Evolutionary conservation across 2,113 vertebrate genomes (phyloP).

Genomic region (Myiopsitta monachus): DNA sequence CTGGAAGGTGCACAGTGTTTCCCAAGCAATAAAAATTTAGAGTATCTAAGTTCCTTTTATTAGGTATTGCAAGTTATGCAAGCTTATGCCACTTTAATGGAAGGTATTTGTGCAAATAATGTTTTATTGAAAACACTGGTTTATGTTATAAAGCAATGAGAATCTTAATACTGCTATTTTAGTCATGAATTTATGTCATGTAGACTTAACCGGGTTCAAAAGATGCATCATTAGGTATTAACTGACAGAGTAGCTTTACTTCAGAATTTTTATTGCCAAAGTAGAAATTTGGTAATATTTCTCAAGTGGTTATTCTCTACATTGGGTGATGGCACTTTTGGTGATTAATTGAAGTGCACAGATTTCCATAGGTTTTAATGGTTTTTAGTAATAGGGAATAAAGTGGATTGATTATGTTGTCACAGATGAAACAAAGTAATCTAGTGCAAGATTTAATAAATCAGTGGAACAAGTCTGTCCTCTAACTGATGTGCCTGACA

Average conservation of each 20-base stretch:
- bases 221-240: background rate
- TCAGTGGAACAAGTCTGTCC: background rate
- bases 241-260: background rate
- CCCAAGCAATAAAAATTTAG: slow-evolving; percentile 6
- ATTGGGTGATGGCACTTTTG: background rate
- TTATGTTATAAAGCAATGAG: slow-evolving; percentile 2
- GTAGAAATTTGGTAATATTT: background rate
- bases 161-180: background rate
- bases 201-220: background rate
- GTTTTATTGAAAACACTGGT: slow-evolving; percentile 27
- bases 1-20: background rate
- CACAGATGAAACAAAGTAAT: background rate
- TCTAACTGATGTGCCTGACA: background rate
- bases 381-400: background rate
- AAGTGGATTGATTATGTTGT: background rate
- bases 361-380: background rate
- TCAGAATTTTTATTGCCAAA: background rate
- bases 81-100: slow-evolving; percentile 3
- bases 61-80: background rate
- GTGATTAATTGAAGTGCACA: background rate
- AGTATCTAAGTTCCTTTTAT: slow-evolving; percentile 3
- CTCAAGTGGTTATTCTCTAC: background rate
- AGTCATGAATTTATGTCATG: background rate
- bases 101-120: slow-evolving; percentile 48
- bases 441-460: background rate